Conservation (phyloP, 2,888 invertebrate species). For the Therioaphis trifolii region DNA sequence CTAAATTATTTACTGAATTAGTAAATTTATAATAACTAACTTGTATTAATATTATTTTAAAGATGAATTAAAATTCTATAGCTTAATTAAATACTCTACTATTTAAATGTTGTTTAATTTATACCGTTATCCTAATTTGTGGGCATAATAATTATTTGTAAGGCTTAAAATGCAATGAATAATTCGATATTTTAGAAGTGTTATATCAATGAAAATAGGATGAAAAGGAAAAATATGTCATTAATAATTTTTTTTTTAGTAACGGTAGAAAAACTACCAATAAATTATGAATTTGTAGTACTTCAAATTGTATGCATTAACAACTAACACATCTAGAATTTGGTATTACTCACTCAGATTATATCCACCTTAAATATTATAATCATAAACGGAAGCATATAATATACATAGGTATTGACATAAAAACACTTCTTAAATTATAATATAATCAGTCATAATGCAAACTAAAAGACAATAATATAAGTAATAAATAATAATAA, state of each 20-base stretch:
- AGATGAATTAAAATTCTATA: no score
- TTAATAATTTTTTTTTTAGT: no score
- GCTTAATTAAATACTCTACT: no score
- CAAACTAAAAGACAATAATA: conserved; percentile 58
- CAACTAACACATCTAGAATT: conserved; percentile 19
- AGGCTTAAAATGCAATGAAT: no score
- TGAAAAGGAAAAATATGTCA: no score
- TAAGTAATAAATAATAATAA: conserved; percentile 33
- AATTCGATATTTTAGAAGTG: no score
- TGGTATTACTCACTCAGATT: neutral
- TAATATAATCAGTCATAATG: conserved; percentile 61
- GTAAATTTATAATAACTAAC: conserved; percentile 17
- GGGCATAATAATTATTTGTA: no score
- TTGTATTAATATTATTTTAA: neutral
- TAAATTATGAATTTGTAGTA: neutral
- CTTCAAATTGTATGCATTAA: conserved; percentile 27
- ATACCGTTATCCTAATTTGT: no score
- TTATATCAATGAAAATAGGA: no score
- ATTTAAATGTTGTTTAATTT: no score
- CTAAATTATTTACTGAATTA: conserved; percentile 53
- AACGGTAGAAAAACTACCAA: conserved; percentile 3
- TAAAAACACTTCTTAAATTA: conserved; percentile 53
- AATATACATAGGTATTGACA: conserved; percentile 45
- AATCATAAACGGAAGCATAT: conserved; percentile 42
- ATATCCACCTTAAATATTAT: neutral